These are phyloP conservation scores for Oasisia sp. DNA, from an alignment of 2,888 invertebrate genomes.

Conservation along the genomic window DNA sequence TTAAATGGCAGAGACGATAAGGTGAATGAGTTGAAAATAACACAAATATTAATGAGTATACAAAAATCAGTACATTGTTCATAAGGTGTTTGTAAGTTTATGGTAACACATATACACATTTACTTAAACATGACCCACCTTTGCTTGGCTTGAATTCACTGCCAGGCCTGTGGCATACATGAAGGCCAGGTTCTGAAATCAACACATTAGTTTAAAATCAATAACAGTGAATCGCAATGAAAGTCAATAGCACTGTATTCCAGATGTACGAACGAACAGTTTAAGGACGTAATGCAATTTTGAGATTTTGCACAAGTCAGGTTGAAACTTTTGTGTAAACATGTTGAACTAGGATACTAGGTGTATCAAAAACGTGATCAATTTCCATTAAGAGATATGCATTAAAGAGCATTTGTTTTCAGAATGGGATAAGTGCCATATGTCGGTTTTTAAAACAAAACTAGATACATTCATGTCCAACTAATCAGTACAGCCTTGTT, in stretches of 20 bases:
- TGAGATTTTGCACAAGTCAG: no score
- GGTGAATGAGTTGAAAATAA: not conserved
- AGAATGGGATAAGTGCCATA: no score
- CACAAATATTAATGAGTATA: not conserved
- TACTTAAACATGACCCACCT: conserved; percentile 44
- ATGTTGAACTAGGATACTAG: no score
- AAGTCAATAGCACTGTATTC: not conserved
- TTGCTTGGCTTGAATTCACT: conserved; percentile 87
- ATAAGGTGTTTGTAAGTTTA: no score
- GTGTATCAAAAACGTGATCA: no score
- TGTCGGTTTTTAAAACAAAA: no score
- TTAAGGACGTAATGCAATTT: not conserved
- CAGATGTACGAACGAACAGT: not conserved
- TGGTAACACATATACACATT: not conserved
- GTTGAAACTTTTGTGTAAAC: no score
- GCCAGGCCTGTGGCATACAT: conserved; percentile 86
- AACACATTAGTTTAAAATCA: not conserved
- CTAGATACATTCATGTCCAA: no score
- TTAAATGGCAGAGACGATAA: not conserved
- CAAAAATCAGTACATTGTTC: no score
- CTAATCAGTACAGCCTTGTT: no score
- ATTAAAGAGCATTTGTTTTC: no score
- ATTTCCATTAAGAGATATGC: no score
- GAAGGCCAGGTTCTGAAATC: conserved; percentile 82
- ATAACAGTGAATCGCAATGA: not conserved